Conservation (phyloP, 2,888 invertebrate genomes). For the Didymodactylos carnosus region DNA sequence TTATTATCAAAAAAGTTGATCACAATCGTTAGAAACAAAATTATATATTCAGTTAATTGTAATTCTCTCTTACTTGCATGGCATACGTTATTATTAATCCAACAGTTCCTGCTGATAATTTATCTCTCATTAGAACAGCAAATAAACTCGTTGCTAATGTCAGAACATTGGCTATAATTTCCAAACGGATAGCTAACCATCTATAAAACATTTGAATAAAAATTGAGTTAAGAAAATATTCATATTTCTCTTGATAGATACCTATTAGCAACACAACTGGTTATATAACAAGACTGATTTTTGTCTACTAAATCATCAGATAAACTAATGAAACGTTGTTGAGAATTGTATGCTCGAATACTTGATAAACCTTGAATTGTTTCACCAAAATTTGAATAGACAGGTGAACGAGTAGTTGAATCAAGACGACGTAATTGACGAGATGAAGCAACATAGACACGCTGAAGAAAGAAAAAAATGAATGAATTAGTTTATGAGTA, state of each 20-base stretch:
- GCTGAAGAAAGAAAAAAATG: conserved; percentile 38
- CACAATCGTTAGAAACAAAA: too few relatives aligned
- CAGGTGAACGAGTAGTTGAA: conserved; percentile 77
- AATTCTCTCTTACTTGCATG: too few relatives aligned
- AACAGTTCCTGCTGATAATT: conserved; percentile 45
- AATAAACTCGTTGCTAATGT: conserved; percentile 82
- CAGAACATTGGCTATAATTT: conserved; percentile 55
- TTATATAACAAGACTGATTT: conserved; percentile 77
- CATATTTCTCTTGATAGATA: conserved; percentile 24
- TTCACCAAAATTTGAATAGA: conserved; percentile 88
- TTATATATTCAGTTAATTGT: too few relatives aligned
- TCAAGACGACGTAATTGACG: conserved; percentile 78
- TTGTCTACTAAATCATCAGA: conserved; percentile 53
- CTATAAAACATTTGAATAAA: conserved; percentile 41
- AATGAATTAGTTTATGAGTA: too few relatives aligned
- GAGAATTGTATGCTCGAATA: conserved; percentile 63
- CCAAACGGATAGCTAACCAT: conserved; percentile 32
- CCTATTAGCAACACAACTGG: conserved; percentile 70
- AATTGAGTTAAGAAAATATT: background rate
- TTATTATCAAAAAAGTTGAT: too few relatives aligned
- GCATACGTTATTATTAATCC: conserved; percentile 40
- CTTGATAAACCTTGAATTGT: conserved; percentile 49
- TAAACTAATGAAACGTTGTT: conserved; percentile 59
- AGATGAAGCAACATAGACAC: conserved; percentile 79
- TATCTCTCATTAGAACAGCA: conserved; percentile 57